Percentiles rank a stretch among this genome's conserved stretches.
These are phyloP conservation scores for Patiria miniata DNA, from an alignment of 35 echinoderm and acorn worm genomes.

Conservation along the genomic window DNA sequence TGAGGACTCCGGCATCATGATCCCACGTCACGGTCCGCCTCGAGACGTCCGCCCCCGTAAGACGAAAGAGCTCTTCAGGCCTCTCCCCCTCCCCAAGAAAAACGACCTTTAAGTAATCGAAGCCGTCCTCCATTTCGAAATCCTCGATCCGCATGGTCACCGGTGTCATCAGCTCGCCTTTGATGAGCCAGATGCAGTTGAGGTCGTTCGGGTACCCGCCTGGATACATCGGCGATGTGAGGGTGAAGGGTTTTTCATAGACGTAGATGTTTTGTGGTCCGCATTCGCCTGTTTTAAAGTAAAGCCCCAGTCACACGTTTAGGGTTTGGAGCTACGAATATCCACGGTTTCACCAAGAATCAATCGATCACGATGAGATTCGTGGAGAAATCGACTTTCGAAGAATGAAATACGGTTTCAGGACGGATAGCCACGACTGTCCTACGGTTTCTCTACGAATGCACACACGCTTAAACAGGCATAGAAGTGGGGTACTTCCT, in stretches of 20 bases:
- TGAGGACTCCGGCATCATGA: not conserved
- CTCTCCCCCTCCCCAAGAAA: not conserved
- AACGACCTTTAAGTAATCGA: not conserved
- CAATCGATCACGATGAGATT: too few species aligned
- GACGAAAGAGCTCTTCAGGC: not conserved
- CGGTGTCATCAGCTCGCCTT: too few species aligned
- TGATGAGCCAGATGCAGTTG: not conserved
- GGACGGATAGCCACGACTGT: too few species aligned
- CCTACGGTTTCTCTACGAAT: too few species aligned
- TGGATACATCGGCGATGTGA: not conserved
- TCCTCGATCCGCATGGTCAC: not conserved
- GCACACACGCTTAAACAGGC: too few species aligned
- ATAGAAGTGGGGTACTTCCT: too few species aligned
- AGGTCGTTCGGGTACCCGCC: not conserved
- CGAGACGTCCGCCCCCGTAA: not conserved
- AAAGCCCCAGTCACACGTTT: too few species aligned
- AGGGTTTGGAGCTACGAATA: too few species aligned
- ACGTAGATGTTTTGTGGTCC: not conserved
- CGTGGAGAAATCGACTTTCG: too few species aligned
- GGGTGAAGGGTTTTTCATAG: not conserved
- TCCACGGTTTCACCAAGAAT: too few species aligned
- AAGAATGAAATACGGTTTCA: too few species aligned
- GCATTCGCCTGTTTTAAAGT: not conserved
- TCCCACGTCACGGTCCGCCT: not conserved
- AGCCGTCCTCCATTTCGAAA: not conserved